Evolutionary conservation across 2,113 vertebrate genomes (phyloP).

Genomic region (Erpornis zantholeuca): DNA sequence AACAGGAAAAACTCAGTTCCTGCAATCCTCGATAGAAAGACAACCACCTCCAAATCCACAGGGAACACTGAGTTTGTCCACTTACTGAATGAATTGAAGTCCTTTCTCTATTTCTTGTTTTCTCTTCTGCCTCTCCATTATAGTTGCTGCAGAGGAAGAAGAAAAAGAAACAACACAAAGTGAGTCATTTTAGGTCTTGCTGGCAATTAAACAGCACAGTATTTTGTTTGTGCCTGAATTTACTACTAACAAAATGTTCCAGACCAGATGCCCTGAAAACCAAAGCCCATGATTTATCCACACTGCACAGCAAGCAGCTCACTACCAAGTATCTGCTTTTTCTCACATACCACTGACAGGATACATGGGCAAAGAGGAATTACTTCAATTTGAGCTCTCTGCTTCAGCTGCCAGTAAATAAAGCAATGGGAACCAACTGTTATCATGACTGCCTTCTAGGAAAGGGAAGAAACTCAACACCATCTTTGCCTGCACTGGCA

Average conservation of each 20-base stretch:
- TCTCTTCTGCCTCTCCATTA: slow-evolving; percentile 85
- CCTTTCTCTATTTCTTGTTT: slow-evolving; percentile 87
- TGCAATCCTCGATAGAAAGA: not conserved
- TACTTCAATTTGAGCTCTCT: not conserved
- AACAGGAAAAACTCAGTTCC: not conserved
- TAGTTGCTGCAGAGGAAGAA: slow-evolving; percentile 63
- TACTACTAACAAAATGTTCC: slow-evolving; percentile 39
- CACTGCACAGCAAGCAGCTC: not conserved
- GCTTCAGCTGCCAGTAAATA: not conserved
- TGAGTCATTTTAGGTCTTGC: slow-evolving; percentile 15
- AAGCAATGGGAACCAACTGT: not conserved
- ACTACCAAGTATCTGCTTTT: slow-evolving; percentile 1
- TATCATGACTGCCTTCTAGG: not conserved
- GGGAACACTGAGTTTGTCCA: not conserved
- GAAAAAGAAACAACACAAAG: not conserved
- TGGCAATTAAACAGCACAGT: not conserved
- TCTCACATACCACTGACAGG: not conserved
- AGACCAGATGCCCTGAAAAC: slow-evolving; percentile 4
- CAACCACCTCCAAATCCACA: not conserved
- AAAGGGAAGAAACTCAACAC: not conserved
- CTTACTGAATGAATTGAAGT: slow-evolving; percentile 93
- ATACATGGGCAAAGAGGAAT: not conserved
- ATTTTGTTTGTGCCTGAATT: slow-evolving; percentile 9
- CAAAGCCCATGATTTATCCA: not conserved
- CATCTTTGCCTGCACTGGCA: not conserved